These are phyloP conservation scores for Drosophila truncata DNA, from an alignment of 1,140 invertebrate genomes.

Conservation along the genomic window DNA sequence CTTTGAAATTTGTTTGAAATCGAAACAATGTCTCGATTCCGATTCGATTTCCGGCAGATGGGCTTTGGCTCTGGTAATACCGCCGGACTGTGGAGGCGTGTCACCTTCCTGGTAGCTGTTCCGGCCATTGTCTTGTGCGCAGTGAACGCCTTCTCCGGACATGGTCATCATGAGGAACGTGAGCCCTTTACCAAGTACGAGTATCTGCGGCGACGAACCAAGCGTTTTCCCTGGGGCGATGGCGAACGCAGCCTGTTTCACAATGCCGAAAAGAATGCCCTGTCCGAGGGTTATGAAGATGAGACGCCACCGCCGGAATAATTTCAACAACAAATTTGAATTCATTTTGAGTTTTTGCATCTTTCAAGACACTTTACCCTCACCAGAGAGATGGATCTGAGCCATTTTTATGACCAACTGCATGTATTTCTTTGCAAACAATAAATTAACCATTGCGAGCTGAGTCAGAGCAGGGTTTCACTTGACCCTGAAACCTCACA, in stretches of 20 bases:
- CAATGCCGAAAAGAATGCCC: conserved; percentile 91
- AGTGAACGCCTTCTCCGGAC: conserved; percentile 89
- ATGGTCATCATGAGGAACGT: conserved; percentile 83
- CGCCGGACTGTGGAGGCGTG: conserved; percentile 87
- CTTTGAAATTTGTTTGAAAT: conserved; percentile 2
- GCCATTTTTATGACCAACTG: background rate
- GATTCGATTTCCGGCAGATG: conserved; percentile 17
- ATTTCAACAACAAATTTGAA: background rate
- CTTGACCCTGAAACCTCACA: conserved; percentile 20
- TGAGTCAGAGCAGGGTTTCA: conserved; percentile 12
- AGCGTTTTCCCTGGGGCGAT: conserved; percentile 95
- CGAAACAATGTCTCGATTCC: conserved; percentile 20
- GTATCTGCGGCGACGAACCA: conserved; percentile 89
- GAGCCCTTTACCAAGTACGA: conserved; percentile 90
- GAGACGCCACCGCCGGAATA: conserved; percentile 8
- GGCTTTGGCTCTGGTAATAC: conserved; percentile 11
- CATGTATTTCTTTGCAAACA: conserved; percentile 5
- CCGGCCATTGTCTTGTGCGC: conserved; percentile 89
- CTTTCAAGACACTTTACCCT: background rate
- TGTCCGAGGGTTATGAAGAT: conserved; percentile 92
- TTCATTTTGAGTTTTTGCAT: background rate
- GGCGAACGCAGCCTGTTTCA: conserved; percentile 91
- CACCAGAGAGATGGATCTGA: background rate
- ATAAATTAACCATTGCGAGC: conserved; percentile 36
- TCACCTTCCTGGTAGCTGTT: conserved; percentile 89